Percentiles rank a stretch among this genome's conserved stretches.
phyloP scores from a whole-genome alignment of 2,888 invertebrate genomes.

The Stictocephala bisonia region DNA sequence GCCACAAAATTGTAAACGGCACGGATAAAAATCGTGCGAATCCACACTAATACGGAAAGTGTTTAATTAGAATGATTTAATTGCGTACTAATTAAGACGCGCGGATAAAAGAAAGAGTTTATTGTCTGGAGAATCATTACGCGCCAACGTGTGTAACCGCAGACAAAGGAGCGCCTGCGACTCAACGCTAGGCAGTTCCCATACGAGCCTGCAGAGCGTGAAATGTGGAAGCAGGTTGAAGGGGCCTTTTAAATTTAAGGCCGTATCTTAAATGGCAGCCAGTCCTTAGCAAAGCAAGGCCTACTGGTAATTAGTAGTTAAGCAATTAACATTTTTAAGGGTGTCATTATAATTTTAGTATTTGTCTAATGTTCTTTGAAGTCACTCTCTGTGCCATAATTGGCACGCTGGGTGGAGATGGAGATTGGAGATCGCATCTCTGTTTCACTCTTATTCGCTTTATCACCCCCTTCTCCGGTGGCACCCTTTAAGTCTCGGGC shows the following conservation, averaged over 20 bases:
- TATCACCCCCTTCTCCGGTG: neutral
- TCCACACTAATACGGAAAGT: slow-evolving; percentile 30
- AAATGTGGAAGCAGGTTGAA: slow-evolving; percentile 27
- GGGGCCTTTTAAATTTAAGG: slow-evolving; percentile 27
- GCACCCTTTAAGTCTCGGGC: neutral
- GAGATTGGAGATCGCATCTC: too few species aligned
- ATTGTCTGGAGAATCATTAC: slow-evolving; percentile 18
- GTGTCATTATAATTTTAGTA: slow-evolving; percentile 39
- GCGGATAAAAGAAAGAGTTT: slow-evolving; percentile 36
- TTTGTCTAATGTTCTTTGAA: slow-evolving; percentile 45
- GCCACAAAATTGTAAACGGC: neutral
- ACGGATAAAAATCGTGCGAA: slow-evolving; percentile 10
- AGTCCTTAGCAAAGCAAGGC: slow-evolving; percentile 20
- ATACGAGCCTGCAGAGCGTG: slow-evolving; percentile 13
- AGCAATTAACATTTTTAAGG: slow-evolving; percentile 43
- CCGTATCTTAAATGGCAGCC: slow-evolving; percentile 37
- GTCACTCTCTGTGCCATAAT: slow-evolving; percentile 5
- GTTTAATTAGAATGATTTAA: slow-evolving; percentile 42
- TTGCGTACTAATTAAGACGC: slow-evolving; percentile 39
- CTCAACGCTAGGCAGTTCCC: neutral
- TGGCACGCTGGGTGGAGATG: neutral
- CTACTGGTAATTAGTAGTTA: slow-evolving; percentile 42
- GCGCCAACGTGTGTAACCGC: slow-evolving; percentile 34
- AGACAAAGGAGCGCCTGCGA: slow-evolving; percentile 36
- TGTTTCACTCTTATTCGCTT: neutral